A percentile compares a stretch with the other conserved stretches of the same genome.
These are phyloP conservation scores for Manacus vitellinus DNA, from an alignment of 2,113 vertebrate species.

Conservation along the genomic window DNA sequence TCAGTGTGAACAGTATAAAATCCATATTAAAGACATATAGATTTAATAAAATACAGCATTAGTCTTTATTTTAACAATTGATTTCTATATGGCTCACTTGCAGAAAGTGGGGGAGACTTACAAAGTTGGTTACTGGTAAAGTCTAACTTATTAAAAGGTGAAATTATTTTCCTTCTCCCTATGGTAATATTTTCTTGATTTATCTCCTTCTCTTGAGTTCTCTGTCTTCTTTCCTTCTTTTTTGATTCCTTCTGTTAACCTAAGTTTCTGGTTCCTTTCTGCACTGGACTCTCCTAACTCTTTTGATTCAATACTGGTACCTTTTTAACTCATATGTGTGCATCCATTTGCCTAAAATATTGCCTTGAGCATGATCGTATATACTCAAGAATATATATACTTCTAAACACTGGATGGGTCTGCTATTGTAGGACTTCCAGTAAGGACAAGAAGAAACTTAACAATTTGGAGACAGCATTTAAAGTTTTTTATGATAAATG, in stretches of 20 bases:
- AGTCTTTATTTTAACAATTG: constrained; percentile 29
- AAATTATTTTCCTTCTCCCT: background rate
- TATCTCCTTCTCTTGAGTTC: background rate
- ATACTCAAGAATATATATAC: background rate
- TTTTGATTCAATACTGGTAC: background rate
- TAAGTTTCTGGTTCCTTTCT: background rate
- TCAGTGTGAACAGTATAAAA: constrained; percentile 1
- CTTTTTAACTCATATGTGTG: background rate
- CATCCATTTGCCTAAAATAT: background rate
- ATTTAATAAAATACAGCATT: constrained; percentile 1
- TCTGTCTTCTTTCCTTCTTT: background rate
- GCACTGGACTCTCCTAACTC: background rate
- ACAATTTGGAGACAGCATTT: background rate
- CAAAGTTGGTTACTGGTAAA: background rate
- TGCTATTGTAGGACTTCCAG: background rate
- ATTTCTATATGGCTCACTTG: constrained; percentile 1
- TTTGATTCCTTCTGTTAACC: background rate
- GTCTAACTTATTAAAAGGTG: background rate
- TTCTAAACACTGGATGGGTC: background rate
- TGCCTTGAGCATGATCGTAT: background rate
- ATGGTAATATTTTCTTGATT: background rate
- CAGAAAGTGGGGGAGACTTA: background rate
- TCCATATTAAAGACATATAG: constrained; percentile 22
- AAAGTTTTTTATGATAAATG: background rate
- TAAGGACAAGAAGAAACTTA: background rate